phyloP scores from a whole-genome alignment of 2,797 vertebrate genomes.

The Melanotaenia pygmaea region DNA sequence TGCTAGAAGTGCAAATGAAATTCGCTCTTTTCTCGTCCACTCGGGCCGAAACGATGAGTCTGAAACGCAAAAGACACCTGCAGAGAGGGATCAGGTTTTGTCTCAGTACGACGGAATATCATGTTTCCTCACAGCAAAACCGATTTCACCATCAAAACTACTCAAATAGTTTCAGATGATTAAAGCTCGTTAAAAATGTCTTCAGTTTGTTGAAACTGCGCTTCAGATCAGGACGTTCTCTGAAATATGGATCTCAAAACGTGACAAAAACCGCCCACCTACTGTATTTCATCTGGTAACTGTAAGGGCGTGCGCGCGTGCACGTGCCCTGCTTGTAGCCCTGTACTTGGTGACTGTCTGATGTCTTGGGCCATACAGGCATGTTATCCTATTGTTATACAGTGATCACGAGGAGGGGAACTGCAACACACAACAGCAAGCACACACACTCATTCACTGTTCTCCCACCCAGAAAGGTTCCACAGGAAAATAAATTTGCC shows the following conservation, averaged over 20 bases:
- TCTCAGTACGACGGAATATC: background rate
- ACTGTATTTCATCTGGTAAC: background rate
- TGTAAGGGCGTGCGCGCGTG: background rate
- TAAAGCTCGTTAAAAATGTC: too few species aligned
- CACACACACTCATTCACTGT: constrained; percentile 12
- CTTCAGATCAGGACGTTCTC: background rate
- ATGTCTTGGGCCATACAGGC: constrained; percentile 9
- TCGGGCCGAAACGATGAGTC: background rate
- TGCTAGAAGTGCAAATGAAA: background rate
- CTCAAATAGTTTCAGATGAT: background rate
- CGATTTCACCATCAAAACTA: background rate
- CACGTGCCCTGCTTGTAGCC: constrained; percentile 2
- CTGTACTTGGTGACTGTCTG: background rate
- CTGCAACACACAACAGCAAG: background rate
- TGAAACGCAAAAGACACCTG: constrained; percentile 25
- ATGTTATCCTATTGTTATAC: constrained; percentile 17
- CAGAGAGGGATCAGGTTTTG: background rate
- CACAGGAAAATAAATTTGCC: constrained; percentile 60
- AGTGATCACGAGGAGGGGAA: constrained; percentile 22
- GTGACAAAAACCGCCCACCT: background rate
- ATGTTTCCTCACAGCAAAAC: background rate
- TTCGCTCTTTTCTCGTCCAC: background rate
- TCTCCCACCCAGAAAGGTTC: constrained; percentile 35
- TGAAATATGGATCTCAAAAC: background rate
- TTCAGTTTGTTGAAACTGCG: background rate